Percentiles rank a stretch among this genome's conserved stretches.
phyloP scores from a whole-genome alignment of 2,797 vertebrate species.

The Malacoraja senta region DNA sequence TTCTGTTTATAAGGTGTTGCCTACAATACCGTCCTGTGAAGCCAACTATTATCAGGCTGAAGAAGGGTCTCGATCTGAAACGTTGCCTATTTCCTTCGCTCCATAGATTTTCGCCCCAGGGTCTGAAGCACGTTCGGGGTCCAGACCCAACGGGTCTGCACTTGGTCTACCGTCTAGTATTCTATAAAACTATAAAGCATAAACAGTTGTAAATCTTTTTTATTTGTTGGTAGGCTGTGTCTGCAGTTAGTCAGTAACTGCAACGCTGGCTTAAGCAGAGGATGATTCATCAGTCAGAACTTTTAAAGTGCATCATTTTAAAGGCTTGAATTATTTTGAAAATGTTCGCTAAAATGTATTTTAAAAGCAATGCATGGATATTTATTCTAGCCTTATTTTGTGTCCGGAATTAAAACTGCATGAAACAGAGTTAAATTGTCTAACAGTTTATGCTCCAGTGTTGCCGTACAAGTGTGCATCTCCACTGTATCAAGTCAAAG shows the following conservation, averaged over 20 bases:
- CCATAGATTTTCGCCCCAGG: too few species aligned
- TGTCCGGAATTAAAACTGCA: background rate
- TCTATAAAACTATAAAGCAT: constrained; percentile 23
- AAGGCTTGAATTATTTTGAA: background rate
- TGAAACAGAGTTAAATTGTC: background rate
- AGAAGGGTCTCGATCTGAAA: too few species aligned
- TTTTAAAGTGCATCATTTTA: background rate
- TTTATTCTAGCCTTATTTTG: background rate
- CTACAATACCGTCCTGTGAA: background rate
- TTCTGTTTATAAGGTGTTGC: background rate
- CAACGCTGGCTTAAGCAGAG: background rate
- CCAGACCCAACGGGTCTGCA: too few species aligned
- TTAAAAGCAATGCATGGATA: background rate
- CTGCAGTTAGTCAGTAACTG: constrained; percentile 28
- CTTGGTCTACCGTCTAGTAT: too few species aligned
- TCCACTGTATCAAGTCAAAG: constrained; percentile 52
- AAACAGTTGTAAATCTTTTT: constrained; percentile 31
- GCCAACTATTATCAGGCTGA: background rate
- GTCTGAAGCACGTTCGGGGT: too few species aligned
- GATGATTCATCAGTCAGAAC: constrained; percentile 26
- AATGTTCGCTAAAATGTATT: background rate
- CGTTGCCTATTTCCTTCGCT: too few species aligned
- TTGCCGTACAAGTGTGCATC: constrained; percentile 34
- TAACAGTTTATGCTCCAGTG: background rate
- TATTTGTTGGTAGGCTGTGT: background rate